A percentile compares a stretch with the other conserved stretches of the same genome.
phyloP scores from a whole-genome alignment of 2,888 invertebrate genomes.

The Agrotis puta region DNA sequence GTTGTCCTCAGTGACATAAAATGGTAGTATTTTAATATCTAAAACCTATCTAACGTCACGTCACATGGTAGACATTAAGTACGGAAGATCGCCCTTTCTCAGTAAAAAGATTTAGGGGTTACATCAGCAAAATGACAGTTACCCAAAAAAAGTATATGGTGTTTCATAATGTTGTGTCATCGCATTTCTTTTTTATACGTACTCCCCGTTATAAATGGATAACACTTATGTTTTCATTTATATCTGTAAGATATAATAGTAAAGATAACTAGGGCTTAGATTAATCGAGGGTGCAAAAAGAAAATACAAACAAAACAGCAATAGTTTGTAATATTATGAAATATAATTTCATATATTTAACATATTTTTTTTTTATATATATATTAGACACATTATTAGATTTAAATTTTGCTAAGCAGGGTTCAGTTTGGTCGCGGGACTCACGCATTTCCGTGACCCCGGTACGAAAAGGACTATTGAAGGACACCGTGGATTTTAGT shows the following conservation, averaged over 20 bases:
- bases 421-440: no score
- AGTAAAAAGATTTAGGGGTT: constrained; percentile 1
- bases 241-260: not conserved
- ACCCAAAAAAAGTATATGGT: not conserved
- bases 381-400: no score
- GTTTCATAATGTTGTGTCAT: not conserved
- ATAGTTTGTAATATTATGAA: not conserved
- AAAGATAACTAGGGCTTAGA: no score
- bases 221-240: not conserved
- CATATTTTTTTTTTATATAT: no score
- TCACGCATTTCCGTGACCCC: no score
- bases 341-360: not conserved
- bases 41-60: not conserved
- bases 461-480: no score
- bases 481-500: no score
- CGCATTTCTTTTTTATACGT: not conserved
- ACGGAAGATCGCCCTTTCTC: not conserved
- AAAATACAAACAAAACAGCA: no score
- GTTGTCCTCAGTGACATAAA: not conserved
- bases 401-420: no score
- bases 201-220: not conserved
- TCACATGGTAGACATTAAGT: not conserved
- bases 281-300: no score
- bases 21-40: not conserved
- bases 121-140: not conserved